Base-by-base conservation (phyloP, 2,888 invertebrate species). In the Lasius platythorax region DNA sequence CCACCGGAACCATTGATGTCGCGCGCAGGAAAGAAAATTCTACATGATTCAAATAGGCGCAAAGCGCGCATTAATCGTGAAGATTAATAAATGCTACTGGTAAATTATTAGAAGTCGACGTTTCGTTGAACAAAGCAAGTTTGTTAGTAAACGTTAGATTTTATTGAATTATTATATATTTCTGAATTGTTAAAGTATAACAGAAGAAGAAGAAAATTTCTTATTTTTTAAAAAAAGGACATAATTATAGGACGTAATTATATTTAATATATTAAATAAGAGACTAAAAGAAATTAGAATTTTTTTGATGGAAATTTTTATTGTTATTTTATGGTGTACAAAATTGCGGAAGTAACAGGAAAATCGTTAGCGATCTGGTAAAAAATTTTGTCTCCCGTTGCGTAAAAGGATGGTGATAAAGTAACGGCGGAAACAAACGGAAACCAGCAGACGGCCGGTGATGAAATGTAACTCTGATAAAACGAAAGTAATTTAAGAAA, bases 401-500 rank as follows among this genome's bases (percentile, higher is more conserved):
- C 12, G 18, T 23, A 37, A 23, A 33, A n/a, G 4, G 8, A 28
- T 12, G 11, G 18, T 70, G 46, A 63, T 72, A 63, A 76, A 82
- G 64, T 82, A 75, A 74, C 23, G 46, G 33, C 33, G 18, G 43
- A 43, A 23, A n/a, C 33, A 56, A 9, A 67, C 58, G 33, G n/a
- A 67, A 66, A 40, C 50, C 40, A 12, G 43, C n/a, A 58, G 72
- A 12, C 43, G 37, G 40, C 12, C 33, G 37, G 75, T 67, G 68
- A 72, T 68, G 67, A 64, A 83, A 87, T 83, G 85, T 81, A 79
- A 79, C 64, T 56, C 70, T 46, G 72, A 81, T 85, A 75, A 83
- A 75, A 78, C 64, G 75, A 85, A 83, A 83, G 85, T 87, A 87
- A 87, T 87, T 87, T 85, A 70, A 79, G 83, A 87, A 87, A 85